phyloP scores from a whole-genome alignment of 2,113 vertebrate species.

The Sylvia atricapilla region DNA sequence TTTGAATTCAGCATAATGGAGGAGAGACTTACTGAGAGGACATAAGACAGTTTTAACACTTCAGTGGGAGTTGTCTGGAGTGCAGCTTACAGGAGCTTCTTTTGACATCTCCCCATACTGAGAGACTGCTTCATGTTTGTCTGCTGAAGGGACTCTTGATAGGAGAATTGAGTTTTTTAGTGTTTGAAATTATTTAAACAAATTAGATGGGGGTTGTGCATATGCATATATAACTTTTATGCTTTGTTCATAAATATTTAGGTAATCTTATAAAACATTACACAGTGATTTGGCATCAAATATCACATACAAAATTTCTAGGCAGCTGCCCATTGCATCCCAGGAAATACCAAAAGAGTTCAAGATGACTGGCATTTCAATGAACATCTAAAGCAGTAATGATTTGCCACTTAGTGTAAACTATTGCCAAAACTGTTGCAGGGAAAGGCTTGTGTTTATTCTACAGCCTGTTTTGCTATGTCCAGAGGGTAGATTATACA shows the following conservation, averaged over 20 bases:
- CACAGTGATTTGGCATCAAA: neutral
- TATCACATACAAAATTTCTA: neutral
- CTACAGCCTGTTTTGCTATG: neutral
- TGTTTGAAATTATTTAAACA: neutral
- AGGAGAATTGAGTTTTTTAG: neutral
- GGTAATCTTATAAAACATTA: neutral
- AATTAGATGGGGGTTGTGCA: neutral
- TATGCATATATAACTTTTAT: neutral
- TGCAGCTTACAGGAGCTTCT: neutral
- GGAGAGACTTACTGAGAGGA: neutral
- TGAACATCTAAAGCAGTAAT: neutral
- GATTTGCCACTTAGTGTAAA: neutral
- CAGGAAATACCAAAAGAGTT: neutral
- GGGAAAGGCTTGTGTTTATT: neutral
- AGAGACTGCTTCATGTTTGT: neutral
- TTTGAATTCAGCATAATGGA: neutral
- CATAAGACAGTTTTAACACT: neutral
- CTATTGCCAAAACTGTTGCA: neutral
- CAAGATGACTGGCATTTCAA: neutral
- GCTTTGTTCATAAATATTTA: neutral
- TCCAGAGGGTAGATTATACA: neutral
- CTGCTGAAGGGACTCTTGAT: neutral
- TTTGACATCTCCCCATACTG: neutral
- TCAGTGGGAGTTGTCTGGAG: neutral
- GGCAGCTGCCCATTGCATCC: neutral